A percentile compares a stretch with the other conserved stretches of the same genome.
Evolutionary conservation across 2,797 vertebrate species (phyloP).

Genomic region (Phrynocephalus forsythii): DNA sequence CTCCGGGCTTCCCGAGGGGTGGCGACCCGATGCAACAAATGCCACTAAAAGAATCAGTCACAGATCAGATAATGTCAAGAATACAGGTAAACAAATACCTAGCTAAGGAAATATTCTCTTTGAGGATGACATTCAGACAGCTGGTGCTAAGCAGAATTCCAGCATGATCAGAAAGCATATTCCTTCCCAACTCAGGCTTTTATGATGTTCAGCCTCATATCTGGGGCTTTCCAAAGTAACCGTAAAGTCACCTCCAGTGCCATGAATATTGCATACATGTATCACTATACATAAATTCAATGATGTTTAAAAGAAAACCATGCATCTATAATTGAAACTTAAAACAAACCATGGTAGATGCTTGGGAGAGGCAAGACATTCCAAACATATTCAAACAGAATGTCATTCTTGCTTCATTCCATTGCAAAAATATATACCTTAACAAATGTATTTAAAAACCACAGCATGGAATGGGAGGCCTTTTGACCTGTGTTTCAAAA

Average conservation of each 20-base stretch:
- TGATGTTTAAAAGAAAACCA: slow-evolving; percentile 42
- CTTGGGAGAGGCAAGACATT: neutral
- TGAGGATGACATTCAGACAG: slow-evolving; percentile 68
- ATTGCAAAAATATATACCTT: neutral
- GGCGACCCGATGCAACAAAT: neutral
- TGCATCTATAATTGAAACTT: slow-evolving; percentile 35
- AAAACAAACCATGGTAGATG: slow-evolving; percentile 34
- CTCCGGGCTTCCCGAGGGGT: no score
- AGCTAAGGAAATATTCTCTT: slow-evolving; percentile 61
- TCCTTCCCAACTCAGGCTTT: slow-evolving; percentile 63
- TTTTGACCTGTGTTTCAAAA: neutral
- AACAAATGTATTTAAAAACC: neutral
- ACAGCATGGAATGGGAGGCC: no score
- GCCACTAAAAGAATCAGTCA: slow-evolving; percentile 21
- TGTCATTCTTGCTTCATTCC: neutral
- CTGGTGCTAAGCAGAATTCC: slow-evolving; percentile 66
- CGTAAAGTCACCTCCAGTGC: slow-evolving; percentile 58
- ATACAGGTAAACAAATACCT: slow-evolving; percentile 58
- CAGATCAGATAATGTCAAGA: slow-evolving; percentile 37
- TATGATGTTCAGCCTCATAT: slow-evolving; percentile 66
- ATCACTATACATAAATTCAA: slow-evolving; percentile 55
- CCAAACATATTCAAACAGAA: neutral
- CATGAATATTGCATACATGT: slow-evolving; percentile 65
- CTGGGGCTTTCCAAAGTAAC: slow-evolving; percentile 68
- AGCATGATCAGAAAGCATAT: slow-evolving; percentile 63